Percentiles rank a stretch among this genome's conserved stretches.
phyloP scores from a whole-genome alignment of 1,140 invertebrate genomes.

The Dendrolimus kikuchii region DNA sequence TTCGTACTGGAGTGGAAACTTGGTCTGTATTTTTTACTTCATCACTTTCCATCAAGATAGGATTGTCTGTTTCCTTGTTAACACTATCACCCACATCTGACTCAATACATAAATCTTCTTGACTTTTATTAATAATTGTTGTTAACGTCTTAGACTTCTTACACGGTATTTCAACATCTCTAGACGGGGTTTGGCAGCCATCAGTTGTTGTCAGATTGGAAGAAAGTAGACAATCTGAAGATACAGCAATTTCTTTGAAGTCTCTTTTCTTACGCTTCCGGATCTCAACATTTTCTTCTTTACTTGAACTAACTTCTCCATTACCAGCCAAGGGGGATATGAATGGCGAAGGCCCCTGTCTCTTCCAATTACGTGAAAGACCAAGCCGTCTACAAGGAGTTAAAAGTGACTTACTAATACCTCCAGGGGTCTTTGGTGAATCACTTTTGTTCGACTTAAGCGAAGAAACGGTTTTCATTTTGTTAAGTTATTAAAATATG shows the following conservation, averaged over 20 bases:
- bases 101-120: conserved; percentile 3
- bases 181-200: conserved; percentile 22
- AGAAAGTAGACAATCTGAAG: background rate
- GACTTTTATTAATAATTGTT: conserved; percentile 9
- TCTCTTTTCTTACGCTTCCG: conserved; percentile 26
- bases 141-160: conserved; percentile 40
- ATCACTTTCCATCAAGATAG: too few species aligned
- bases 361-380: conserved; percentile 53
- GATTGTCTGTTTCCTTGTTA: too few species aligned
- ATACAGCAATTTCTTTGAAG: conserved; percentile 7
- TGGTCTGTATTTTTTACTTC: background rate
- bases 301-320: conserved; percentile 9
- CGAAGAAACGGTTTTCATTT: conserved; percentile 26
- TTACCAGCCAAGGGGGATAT: conserved; percentile 41
- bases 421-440: conserved; percentile 58
- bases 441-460: conserved; percentile 27
- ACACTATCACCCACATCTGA: background rate
- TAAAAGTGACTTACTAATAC: conserved; percentile 54
- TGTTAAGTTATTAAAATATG: conserved; percentile 7
- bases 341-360: conserved; percentile 47
- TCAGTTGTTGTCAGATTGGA: background rate
- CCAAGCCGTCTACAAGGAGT: conserved; percentile 57
- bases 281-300: conserved; percentile 17
- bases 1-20: conserved; percentile 18
- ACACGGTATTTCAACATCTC: conserved; percentile 21